phyloP scores from a whole-genome alignment of 1,140 invertebrate species.

The Asobara japonica region DNA sequence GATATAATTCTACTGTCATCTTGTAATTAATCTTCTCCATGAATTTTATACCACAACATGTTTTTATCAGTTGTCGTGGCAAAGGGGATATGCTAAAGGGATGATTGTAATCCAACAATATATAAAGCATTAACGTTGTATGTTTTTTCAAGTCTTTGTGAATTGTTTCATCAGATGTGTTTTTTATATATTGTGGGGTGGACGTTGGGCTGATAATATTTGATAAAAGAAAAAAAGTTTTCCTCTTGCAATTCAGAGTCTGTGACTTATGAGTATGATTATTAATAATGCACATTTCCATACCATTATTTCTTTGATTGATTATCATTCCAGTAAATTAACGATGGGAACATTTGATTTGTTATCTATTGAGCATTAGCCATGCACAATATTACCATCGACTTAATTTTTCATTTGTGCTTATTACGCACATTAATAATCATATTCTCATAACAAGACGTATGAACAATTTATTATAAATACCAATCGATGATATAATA shows the following conservation, averaged over 20 bases:
- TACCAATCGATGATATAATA: conserved; percentile 3
- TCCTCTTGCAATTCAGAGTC: not conserved
- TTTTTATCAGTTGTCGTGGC: not conserved
- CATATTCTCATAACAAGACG: not conserved
- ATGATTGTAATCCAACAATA: conserved; percentile 6
- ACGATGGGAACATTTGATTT: not conserved
- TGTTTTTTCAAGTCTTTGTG: not conserved
- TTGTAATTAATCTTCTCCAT: not conserved
- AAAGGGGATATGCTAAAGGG: not conserved
- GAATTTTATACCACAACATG: not conserved
- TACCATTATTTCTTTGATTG: not conserved
- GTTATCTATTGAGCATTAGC: not conserved
- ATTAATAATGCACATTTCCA: not conserved
- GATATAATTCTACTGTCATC: not conserved
- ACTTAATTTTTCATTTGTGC: not conserved
- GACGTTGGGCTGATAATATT: not conserved
- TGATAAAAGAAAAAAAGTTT: not conserved
- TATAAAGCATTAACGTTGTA: not conserved
- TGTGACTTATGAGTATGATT: conserved; percentile 15
- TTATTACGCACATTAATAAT: not conserved
- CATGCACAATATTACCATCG: not conserved
- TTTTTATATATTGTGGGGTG: not conserved
- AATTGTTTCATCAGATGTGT: not conserved
- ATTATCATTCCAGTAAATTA: conserved; percentile 7
- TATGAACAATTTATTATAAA: not conserved